Base-by-base conservation (phyloP, 1,140 invertebrate genomes). In the Maniola jurtina region DNA sequence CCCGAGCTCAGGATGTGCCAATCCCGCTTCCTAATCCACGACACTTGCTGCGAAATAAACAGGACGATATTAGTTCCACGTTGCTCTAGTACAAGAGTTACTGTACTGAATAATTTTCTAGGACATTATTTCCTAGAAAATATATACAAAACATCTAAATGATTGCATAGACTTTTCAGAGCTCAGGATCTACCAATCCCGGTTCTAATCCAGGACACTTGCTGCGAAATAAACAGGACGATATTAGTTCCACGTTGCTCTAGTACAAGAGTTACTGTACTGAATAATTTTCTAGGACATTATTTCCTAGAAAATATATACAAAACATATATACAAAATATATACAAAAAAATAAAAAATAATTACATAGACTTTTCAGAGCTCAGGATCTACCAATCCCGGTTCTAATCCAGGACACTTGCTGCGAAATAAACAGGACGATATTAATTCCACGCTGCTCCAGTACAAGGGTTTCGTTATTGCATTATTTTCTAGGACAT, bases 1-100 rank as follows among this genome's bases (percentile, higher is more conserved):
- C 96, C 97, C 15, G 96, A 97, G 72, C 97, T 97, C 74, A 98
- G 91, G 69, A 98, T 97, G 86, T 98, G 97, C 95, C 97, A 97
- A 89, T 98, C 97, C 68, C 96, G 93, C 71, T 96, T 93, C 68
- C 97, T 94, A 63, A 98, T 95, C 97, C 97, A 98, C 16, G 96
- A 97, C 77, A 97, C 96, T 96, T 97, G 94, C 90, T 91, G 85
- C 5, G 81, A 86, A 75, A 42, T 61, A 66, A 77, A 79, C 34
- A 61, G 64, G 13, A 15, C 25, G 8, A 38, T 45, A 55, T 63
- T 55, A 63, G 61, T 55, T 63, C 10, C 33, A 4, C 34, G 35
- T n/a, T 13, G 48, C 48, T n/a, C 13, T n/a, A 16, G 48, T 16
- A 48, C 11, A 11, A 25, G 33, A 25, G 33, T 25, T 25, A 25